phyloP scores from a whole-genome alignment of 64 coral and sea anemone genomes.

The Actinia equina region DNA sequence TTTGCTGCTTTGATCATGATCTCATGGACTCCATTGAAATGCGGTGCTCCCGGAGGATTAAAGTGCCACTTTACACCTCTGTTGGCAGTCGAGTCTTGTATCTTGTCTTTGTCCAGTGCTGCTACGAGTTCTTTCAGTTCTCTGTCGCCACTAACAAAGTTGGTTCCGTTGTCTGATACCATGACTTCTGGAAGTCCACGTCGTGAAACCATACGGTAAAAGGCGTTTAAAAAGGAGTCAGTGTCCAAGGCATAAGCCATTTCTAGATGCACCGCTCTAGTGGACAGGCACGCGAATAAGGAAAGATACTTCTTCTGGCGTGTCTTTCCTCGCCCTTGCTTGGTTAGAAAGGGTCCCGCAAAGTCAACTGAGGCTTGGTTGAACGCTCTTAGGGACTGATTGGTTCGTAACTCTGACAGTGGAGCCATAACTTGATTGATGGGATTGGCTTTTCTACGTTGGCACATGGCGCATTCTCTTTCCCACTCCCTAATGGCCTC shows the following conservation, averaged over 20 bases:
- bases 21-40: conserved; percentile 37
- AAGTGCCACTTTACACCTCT: conserved; percentile 40
- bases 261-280: conserved; percentile 41
- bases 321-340: conserved; percentile 24
- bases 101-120: conserved; percentile 32
- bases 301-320: conserved; percentile 26
- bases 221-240: conserved; percentile 29
- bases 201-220: background rate
- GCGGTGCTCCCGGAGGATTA: conserved; percentile 23
- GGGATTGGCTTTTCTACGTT: conserved; percentile 24
- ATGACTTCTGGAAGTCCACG: conserved; percentile 20
- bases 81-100: conserved; percentile 13
- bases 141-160: conserved; percentile 27
- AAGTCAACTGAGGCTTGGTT: conserved; percentile 32
- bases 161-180: conserved; percentile 35
- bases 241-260: conserved; percentile 24
- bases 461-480: conserved; percentile 27
- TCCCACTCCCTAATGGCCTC: conserved; percentile 59
- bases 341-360: conserved; percentile 28
- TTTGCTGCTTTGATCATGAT: conserved; percentile 50
- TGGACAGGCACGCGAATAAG: conserved; percentile 21
- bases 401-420: conserved; percentile 16
- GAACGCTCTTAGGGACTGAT: conserved; percentile 19
- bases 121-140: conserved; percentile 37
- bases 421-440: conserved; percentile 55